These are phyloP conservation scores for Platysternon megacephalum DNA, from an alignment of 2,113 vertebrate genomes.

Conservation along the genomic window DNA sequence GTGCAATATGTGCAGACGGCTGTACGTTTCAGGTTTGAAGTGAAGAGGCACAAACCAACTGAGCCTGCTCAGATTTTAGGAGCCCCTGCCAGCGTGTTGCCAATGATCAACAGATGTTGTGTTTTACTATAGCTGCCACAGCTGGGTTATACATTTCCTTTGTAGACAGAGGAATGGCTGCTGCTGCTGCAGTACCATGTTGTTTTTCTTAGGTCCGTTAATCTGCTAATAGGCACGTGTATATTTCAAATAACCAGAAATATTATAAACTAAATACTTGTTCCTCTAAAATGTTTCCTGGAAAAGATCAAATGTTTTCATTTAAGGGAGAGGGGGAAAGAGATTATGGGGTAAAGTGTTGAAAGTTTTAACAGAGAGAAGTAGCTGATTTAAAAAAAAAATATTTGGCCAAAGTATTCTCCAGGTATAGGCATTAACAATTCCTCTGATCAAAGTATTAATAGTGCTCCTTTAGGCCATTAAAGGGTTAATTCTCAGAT, in stretches of 20 bases:
- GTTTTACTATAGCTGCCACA: slow-evolving; percentile 56
- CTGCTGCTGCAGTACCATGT: slow-evolving; percentile 24
- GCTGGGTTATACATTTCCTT: slow-evolving; percentile 76
- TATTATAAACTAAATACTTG: slow-evolving; percentile 31
- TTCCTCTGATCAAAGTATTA: neutral
- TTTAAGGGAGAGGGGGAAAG: neutral
- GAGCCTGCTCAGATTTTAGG: slow-evolving; percentile 5
- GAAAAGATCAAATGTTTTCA: slow-evolving; percentile 22
- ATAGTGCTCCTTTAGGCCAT: too few relatives aligned
- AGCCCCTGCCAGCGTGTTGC: slow-evolving; percentile 7
- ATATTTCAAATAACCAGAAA: slow-evolving; percentile 26
- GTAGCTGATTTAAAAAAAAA: slow-evolving; percentile 32
- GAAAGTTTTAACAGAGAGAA: slow-evolving; percentile 48
- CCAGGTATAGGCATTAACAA: neutral
- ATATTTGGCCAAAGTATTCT: slow-evolving; percentile 25
- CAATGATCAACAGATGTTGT: slow-evolving; percentile 76
- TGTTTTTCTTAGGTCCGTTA: slow-evolving; percentile 57
- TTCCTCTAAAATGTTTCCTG: slow-evolving; percentile 21
- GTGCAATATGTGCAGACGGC: neutral
- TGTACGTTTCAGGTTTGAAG: slow-evolving; percentile 32
- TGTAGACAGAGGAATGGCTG: slow-evolving; percentile 70
- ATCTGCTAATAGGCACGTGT: neutral
- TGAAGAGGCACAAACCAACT: neutral
- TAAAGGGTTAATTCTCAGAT: neutral
- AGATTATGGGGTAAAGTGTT: neutral